Conservation (phyloP, 2,797 vertebrate species). For the Aythya fuligula region DNA sequence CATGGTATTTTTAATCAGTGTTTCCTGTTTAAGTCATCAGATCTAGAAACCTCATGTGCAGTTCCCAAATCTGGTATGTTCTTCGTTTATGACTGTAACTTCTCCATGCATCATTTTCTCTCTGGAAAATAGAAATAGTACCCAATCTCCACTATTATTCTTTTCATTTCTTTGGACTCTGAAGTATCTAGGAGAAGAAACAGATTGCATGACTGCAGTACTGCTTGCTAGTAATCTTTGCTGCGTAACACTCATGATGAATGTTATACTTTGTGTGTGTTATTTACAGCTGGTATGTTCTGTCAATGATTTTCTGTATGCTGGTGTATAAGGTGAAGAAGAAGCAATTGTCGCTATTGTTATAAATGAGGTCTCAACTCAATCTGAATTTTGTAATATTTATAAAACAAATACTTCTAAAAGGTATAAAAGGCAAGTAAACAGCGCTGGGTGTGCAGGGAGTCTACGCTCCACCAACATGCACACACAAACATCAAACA, state of each 20-base stretch:
- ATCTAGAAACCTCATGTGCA: neutral
- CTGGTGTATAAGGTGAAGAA: neutral
- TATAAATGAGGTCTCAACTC: too few relatives aligned
- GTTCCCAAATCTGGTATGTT: neutral
- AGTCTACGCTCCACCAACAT: too few relatives aligned
- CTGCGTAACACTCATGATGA: neutral
- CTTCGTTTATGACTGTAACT: neutral
- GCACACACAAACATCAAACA: too few relatives aligned
- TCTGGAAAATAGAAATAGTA: neutral
- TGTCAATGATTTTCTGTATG: neutral
- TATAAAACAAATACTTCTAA: too few relatives aligned
- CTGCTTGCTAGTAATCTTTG: neutral
- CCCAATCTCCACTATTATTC: neutral
- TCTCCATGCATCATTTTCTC: neutral
- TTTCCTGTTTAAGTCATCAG: neutral
- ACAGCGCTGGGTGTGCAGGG: too few relatives aligned
- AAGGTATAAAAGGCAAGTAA: too few relatives aligned
- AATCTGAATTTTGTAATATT: too few relatives aligned
- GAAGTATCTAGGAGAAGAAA: neutral
- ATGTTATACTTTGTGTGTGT: neutral
- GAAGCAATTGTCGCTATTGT: neutral
- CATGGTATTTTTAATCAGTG: neutral
- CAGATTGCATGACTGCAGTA: neutral
- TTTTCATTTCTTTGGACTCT: neutral
- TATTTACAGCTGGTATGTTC: neutral